phyloP scores from a whole-genome alignment of 2,113 vertebrate genomes.

The Regulus satrapa region DNA sequence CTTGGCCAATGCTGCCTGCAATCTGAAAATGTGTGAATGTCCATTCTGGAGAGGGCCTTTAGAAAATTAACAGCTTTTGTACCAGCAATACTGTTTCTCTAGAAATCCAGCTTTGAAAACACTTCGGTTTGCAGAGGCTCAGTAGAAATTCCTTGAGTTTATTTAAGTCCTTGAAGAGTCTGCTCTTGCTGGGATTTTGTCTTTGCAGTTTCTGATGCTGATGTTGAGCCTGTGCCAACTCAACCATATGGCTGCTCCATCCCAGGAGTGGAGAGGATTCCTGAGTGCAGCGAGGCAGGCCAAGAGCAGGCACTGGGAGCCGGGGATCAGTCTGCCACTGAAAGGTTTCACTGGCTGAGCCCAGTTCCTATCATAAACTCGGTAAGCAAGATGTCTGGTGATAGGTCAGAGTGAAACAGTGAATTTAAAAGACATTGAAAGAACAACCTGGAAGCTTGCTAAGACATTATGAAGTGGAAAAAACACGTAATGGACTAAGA shows the following conservation, averaged over 20 bases:
- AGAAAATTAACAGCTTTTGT: background rate
- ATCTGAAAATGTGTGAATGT: fast-evolving
- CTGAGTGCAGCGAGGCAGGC: background rate
- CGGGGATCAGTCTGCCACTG: background rate
- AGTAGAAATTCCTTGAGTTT: background rate
- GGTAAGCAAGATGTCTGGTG: background rate
- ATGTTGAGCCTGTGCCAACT: background rate
- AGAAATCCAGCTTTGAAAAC: background rate
- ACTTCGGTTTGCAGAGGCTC: background rate
- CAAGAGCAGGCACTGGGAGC: background rate
- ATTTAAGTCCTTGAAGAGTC: background rate
- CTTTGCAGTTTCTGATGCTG: background rate
- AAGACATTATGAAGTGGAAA: background rate
- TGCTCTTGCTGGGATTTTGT: background rate
- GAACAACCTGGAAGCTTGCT: background rate
- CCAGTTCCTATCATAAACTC: background rate
- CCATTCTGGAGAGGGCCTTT: background rate
- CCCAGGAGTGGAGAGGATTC: background rate
- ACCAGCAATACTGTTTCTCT: background rate
- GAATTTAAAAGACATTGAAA: background rate
- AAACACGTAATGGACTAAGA: background rate
- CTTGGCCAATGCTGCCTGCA: background rate
- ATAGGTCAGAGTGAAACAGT: background rate
- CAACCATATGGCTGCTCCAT: background rate
- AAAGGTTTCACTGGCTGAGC: background rate